Percentiles rank a stretch among this genome's conserved stretches.
Conservation (phyloP, 2,797 vertebrate species). For the Gobionotothen gibberifrons region DNA sequence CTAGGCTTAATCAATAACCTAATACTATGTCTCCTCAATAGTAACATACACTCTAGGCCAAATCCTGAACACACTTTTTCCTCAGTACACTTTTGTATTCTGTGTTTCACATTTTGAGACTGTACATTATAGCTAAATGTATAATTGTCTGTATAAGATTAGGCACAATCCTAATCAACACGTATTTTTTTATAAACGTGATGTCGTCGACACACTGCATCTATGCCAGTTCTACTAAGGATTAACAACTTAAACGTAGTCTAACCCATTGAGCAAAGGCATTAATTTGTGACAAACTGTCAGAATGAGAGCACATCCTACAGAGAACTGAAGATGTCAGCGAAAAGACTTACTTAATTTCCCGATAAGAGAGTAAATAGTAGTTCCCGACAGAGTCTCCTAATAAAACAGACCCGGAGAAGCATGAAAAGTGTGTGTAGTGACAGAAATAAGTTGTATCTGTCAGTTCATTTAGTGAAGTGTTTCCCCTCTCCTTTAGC, state of each 20-base stretch:
- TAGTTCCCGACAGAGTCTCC: neutral
- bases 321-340: neutral
- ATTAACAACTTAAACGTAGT: neutral
- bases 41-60: neutral
- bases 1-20: neutral
- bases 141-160: neutral
- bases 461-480: constrained; percentile 25
- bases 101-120: neutral
- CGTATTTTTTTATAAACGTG: too few species aligned
- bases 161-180: neutral
- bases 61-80: neutral
- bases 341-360: constrained; percentile 46
- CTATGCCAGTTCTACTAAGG: neutral
- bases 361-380: neutral
- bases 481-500: constrained; percentile 13
- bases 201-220: neutral
- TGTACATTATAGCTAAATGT: neutral
- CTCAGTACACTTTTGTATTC: neutral
- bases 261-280: neutral
- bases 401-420: neutral
- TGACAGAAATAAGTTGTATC: neutral
- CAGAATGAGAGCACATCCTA: neutral
- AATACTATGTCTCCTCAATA: neutral
- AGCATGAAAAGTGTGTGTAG: too few species aligned
- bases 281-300: constrained; percentile 5